Base-by-base conservation (phyloP, 2,888 invertebrate genomes). In the Sphaerolaimus hirsutus region DNA sequence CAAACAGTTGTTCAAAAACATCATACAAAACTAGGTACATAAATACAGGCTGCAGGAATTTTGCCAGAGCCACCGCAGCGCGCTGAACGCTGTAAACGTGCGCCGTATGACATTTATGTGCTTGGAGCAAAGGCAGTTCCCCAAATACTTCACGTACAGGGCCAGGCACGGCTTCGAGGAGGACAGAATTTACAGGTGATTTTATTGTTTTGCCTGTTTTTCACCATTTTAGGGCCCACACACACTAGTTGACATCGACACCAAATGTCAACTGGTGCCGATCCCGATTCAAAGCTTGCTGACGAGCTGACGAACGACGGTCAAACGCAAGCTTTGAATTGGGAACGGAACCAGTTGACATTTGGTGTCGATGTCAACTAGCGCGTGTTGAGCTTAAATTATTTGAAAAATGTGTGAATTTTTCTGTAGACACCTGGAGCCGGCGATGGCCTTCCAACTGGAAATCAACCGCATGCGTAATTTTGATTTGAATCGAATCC, bases 391-490 rank as follows among this genome's bases (percentile, higher is more conserved):
- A n/a, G n/a, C n/a, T n/a, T n/a, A n/a, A n/a, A n/a, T n/a, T n/a
- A n/a, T n/a, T n/a, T n/a, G n/a, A n/a, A n/a, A 32, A 32, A 10
- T 32, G 17, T 32, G 10, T 32, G 10, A 32, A 12, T 32, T 32
- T 12, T 32, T 12, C 17, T 32, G 10, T 17, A 32, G 40, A 23
- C 40, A 40, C 24, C 40, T 93, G 63, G 93, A 93, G 64, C 93
- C 93, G 0, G 93, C 89, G 0, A 79, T 89, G 50, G 91, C 93
- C 27, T 93, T 89, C 75, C 91, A 93, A 65, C 69, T 93, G 59
- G 91, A 93, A 65, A 74, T 89, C 54, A 89, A 82, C 68, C 71
- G 93, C 51, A 82, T 93, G 81, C 71, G 81, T 59, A 87, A 84
- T 45, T 93, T 91, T 64, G 81, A 86, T 62, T 73, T 93, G 43